These are phyloP conservation scores for Hydractinia symbiolongicarpus DNA, from an alignment of 30 jellyfish, hydroid and myxozoan species.

Conservation along the genomic window DNA sequence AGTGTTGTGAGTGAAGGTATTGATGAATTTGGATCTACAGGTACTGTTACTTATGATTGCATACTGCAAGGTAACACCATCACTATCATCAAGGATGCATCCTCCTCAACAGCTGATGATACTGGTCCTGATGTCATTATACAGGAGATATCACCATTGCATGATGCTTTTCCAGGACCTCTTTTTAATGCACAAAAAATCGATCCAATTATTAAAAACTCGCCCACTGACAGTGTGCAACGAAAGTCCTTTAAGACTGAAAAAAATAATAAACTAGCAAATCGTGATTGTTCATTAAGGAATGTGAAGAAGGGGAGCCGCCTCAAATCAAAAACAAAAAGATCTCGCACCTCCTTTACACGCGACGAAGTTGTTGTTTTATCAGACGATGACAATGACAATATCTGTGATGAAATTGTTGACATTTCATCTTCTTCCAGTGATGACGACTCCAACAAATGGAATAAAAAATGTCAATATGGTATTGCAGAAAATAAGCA, in stretches of 20 bases:
- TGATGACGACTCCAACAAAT: no score
- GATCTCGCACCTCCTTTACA: neutral
- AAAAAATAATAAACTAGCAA: neutral
- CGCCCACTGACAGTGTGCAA: neutral
- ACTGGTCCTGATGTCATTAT: constrained; percentile 9
- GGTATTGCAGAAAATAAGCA: no score
- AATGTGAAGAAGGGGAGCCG: neutral
- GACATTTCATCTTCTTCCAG: neutral
- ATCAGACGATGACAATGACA: neutral
- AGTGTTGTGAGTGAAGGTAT: neutral
- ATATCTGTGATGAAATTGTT: neutral
- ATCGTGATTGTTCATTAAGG: neutral
- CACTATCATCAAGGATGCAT: constrained; percentile 9
- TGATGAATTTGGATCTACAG: neutral
- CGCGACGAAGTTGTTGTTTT: neutral
- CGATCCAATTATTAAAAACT: neutral
- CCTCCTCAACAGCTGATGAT: neutral
- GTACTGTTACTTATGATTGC: neutral
- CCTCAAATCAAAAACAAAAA: neutral
- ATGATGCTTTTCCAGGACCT: neutral
- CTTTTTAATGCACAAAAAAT: neutral
- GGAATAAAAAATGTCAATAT: no score
- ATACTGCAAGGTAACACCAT: neutral
- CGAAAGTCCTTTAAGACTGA: neutral
- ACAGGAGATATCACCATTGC: neutral